Conservation (phyloP, 2,888 invertebrate genomes). For the Ennomos quercinarius region DNA sequence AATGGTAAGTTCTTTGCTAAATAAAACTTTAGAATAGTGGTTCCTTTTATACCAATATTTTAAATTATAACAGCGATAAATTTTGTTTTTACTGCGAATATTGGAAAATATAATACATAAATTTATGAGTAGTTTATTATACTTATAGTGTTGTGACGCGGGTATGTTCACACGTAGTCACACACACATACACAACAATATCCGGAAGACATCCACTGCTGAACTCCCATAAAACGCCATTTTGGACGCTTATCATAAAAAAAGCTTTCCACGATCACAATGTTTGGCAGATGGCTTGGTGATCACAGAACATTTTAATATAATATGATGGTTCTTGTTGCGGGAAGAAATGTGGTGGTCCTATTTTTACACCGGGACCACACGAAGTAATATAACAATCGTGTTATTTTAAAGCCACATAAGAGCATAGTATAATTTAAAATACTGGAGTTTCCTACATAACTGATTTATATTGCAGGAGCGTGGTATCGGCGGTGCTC, state of each 20-base stretch:
- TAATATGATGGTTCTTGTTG: too few relatives aligned
- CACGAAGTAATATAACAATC: neutral
- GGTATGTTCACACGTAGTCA: too few relatives aligned
- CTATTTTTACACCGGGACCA: neutral
- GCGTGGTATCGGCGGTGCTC: neutral
- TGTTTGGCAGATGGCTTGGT: too few relatives aligned
- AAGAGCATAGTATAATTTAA: neutral
- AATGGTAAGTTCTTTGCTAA: conserved; percentile 8
- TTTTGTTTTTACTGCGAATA: conserved; percentile 4
- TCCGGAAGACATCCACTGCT: too few relatives aligned
- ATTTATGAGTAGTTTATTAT: neutral
- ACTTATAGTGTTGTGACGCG: neutral
- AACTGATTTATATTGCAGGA: conserved; percentile 4
- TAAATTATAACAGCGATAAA: neutral
- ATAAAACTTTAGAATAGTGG: neutral
- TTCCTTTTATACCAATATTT: too few relatives aligned
- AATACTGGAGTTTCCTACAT: conserved; percentile 10
- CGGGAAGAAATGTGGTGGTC: neutral
- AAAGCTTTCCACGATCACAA: too few relatives aligned
- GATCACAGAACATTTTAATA: too few relatives aligned
- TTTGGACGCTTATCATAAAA: too few relatives aligned
- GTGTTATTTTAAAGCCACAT: neutral
- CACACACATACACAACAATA: too few relatives aligned
- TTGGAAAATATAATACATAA: too few relatives aligned
- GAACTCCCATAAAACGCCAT: too few relatives aligned